A percentile compares a stretch with the other conserved stretches of the same genome.
These are phyloP conservation scores for Scarus forsteni DNA, from an alignment of 2,797 vertebrate genomes.

Conservation along the genomic window DNA sequence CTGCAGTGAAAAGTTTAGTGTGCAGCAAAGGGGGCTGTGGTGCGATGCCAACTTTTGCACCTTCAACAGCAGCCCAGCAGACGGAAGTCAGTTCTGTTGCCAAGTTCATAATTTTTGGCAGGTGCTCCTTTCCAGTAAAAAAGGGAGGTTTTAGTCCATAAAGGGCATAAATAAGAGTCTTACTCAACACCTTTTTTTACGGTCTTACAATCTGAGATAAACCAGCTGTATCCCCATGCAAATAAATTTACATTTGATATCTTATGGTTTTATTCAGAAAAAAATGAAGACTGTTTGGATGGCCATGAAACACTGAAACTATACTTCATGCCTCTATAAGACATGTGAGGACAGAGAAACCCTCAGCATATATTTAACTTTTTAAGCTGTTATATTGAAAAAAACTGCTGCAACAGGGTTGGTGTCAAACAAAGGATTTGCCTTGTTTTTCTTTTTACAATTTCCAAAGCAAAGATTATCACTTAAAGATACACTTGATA, in stretches of 20 bases:
- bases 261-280: conserved; percentile 2
- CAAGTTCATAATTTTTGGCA: conserved; percentile 54
- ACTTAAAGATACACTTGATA: no score
- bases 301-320: background rate
- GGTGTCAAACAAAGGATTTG: no score
- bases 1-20: conserved; percentile 13
- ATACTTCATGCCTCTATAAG: background rate
- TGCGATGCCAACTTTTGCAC: conserved; percentile 59
- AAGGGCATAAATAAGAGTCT: conserved; percentile 44
- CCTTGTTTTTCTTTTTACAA: no score
- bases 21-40: background rate
- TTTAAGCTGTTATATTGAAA: no score
- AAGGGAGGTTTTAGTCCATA: conserved; percentile 34
- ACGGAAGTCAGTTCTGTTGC: conserved; percentile 42
- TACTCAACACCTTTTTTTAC: conserved; percentile 44
- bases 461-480: no score
- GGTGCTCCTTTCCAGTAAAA: conserved; percentile 35
- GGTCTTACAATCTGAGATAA: conserved; percentile 14
- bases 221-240: conserved; percentile 8
- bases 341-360: no score
- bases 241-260: background rate
- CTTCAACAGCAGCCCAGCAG: conserved; percentile 53
- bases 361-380: no score
- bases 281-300: background rate
- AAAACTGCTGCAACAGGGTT: no score